Base-by-base conservation (phyloP, 2,113 vertebrate species). In the Cyprinodon variegatus region DNA sequence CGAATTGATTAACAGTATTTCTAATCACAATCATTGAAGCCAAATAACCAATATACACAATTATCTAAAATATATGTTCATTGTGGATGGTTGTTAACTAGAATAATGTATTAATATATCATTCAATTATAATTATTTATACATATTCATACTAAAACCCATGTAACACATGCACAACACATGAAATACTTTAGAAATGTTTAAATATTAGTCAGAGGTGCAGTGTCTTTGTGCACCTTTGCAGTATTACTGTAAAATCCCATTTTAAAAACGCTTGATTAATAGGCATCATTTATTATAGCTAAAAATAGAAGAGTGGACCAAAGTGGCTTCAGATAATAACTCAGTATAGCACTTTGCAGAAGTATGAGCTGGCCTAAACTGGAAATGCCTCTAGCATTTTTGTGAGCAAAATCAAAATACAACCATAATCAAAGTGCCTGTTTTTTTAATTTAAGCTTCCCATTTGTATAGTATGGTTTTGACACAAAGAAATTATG, bases 401-500 rank as follows among this genome's bases (percentile, higher is more conserved):
- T 75, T 82, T 77, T 63, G 60, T 65, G 63, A 40, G 61, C 76
- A 22, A 76, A 72, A 79, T 72, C 38, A 69, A 39, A 63, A 63
- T 40, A 1, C 39, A 4, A 29, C 29, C 59, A 61, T 3, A 50
- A 13, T 11, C 11, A 29, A 61, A 53, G 8, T 53, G 15, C 15
- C 13, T 5, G 48, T 61, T 36, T 61, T 36, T 29, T 29, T 29
- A 29, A 29, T 29, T 29, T 29, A 29, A 29, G 29, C 29, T 29
- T 29, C 29, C 29, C 29, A 29, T 2, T 29, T 29, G 29, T 2
- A 29, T 29, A 29, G 1, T 29, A 29, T 29, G 29, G 29, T 82
- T 82, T 89, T 90, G 87, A 91, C 90, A 90, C 91, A 84, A 90
- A 89, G 76, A 90, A 87, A 88, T 90, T 77, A 90, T 92, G 87